These are phyloP conservation scores for Pelobates fuscus DNA, from an alignment of 2,113 vertebrate genomes.

Conservation along the genomic window DNA sequence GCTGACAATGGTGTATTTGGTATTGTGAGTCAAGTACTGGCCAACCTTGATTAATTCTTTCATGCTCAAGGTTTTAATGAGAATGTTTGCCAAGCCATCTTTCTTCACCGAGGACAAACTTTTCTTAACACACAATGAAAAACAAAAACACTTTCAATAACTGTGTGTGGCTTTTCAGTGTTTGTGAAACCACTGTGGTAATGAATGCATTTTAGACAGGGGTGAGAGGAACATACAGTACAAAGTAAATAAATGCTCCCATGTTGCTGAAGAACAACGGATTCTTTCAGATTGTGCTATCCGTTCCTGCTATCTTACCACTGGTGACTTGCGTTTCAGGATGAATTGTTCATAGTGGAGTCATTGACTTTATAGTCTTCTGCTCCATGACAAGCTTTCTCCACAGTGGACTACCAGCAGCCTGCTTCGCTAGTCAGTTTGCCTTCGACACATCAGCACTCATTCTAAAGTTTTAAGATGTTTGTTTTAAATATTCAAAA, in stretches of 20 bases:
- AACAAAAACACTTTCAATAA: background rate
- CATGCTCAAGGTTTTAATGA: background rate
- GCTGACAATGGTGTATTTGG: background rate
- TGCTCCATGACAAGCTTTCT: too few relatives aligned
- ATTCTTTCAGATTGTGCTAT: too few relatives aligned
- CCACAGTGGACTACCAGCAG: too few relatives aligned
- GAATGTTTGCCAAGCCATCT: background rate
- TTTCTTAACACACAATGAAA: background rate
- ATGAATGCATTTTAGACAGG: background rate
- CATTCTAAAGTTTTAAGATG: too few relatives aligned
- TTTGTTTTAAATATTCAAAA: too few relatives aligned
- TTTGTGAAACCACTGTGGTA: background rate
- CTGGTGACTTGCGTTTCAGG: too few relatives aligned
- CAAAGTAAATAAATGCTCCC: background rate
- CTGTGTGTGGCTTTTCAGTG: background rate
- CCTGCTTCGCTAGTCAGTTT: too few relatives aligned
- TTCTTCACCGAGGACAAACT: background rate
- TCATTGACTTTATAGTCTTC: too few relatives aligned
- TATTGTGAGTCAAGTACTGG: background rate
- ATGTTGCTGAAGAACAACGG: too few relatives aligned
- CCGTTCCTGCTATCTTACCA: too few relatives aligned
- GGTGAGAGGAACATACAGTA: background rate
- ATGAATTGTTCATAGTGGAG: too few relatives aligned
- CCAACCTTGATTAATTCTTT: background rate
- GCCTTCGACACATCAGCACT: too few relatives aligned